A percentile compares a stretch with the other conserved stretches of the same genome.
These are phyloP conservation scores for Rhinogobio ventralis DNA, from an alignment of 2,797 vertebrate genomes.

Conservation along the genomic window DNA sequence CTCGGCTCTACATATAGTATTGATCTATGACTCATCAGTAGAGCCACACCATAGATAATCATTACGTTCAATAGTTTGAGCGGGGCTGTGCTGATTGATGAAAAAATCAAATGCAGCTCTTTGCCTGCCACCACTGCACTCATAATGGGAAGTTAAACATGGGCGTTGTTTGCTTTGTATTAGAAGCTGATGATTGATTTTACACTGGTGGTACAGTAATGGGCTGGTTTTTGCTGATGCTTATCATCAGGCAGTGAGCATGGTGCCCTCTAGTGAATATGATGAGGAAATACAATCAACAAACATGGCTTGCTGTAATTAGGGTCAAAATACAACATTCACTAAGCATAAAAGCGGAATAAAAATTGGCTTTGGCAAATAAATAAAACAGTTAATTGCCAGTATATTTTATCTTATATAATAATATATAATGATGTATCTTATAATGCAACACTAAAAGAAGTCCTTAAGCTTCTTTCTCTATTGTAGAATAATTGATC, in stretches of 20 bases:
- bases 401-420: neutral
- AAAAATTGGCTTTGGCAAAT: neutral
- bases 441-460: neutral
- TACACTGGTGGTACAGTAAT: neutral
- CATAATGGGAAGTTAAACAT: slow-evolving; percentile 19
- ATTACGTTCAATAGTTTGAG: neutral
- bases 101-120: slow-evolving; percentile 20
- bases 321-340: neutral
- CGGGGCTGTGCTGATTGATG: slow-evolving; percentile 32
- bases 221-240: neutral
- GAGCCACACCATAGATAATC: neutral
- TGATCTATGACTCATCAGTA: neutral
- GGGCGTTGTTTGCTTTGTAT: slow-evolving; percentile 26
- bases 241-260: neutral
- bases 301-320: neutral
- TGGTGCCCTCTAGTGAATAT: slow-evolving; percentile 44
- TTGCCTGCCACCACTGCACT: neutral
- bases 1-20: slow-evolving; percentile 19
- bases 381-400: neutral
- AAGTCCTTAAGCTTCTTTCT: neutral
- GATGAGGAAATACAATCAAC: slow-evolving; percentile 16
- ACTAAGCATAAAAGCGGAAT: neutral
- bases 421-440: neutral
- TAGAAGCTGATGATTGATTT: slow-evolving; percentile 40
- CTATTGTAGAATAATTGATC: neutral